Evolutionary conservation across 2,888 invertebrate genomes (phyloP).

Genomic region (Bimastos eiseni): DNA sequence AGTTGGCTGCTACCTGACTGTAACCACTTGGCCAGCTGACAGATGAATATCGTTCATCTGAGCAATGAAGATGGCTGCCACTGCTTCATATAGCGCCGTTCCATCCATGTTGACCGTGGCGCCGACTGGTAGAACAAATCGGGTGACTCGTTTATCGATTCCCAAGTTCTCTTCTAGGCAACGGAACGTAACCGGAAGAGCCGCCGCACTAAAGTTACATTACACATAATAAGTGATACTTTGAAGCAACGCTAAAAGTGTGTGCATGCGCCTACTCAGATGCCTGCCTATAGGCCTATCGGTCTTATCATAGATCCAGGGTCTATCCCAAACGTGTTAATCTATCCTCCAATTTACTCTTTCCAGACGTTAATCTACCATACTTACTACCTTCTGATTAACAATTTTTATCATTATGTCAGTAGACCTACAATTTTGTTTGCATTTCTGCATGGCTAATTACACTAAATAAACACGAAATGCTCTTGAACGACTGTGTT

Average conservation of each 20-base stretch:
- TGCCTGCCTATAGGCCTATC: neutral
- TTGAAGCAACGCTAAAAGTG: neutral
- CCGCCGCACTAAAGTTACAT: conserved; percentile 66
- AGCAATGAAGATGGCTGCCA: conserved; percentile 67
- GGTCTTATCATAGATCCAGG: neutral
- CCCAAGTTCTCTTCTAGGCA: conserved; percentile 72
- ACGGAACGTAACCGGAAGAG: conserved; percentile 71
- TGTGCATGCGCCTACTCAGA: neutral
- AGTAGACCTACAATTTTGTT: neutral
- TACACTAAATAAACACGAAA: too few species aligned
- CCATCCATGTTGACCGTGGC: conserved; percentile 67
- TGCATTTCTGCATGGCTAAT: neutral
- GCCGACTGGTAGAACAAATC: conserved; percentile 68
- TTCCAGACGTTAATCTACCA: neutral
- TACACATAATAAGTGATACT: neutral
- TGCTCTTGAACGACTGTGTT: too few species aligned
- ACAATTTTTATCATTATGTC: neutral
- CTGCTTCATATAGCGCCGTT: conserved; percentile 67
- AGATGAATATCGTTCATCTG: conserved; percentile 61
- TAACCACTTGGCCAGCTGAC: conserved; percentile 57
- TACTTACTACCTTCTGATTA: neutral
- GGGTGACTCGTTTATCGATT: conserved; percentile 71
- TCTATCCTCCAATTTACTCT: too few species aligned
- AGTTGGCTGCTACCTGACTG: conserved; percentile 55
- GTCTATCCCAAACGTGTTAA: too few species aligned